Conservation (phyloP, 2,113 vertebrate species). For the Malurus melanocephalus region DNA sequence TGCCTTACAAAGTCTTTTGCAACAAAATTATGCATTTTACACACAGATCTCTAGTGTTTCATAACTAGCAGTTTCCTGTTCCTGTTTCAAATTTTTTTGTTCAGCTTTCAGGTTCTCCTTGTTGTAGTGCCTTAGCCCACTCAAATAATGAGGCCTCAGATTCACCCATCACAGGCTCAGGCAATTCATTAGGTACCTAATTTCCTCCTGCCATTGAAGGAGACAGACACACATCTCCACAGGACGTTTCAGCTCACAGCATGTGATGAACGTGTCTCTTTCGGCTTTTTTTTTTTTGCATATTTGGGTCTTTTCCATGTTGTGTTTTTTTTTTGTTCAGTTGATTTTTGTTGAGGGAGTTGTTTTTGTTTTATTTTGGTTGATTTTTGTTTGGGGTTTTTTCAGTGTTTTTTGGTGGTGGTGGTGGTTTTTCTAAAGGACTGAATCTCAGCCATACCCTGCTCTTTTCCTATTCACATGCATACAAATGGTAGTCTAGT, state of each 20-base stretch:
- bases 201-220: fast-evolving
- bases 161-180: not conserved
- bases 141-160: not conserved
- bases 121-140: not conserved
- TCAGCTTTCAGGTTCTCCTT: not conserved
- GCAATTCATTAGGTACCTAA: not conserved
- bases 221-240: not conserved
- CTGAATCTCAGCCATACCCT: not conserved
- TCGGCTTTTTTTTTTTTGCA: not conserved
- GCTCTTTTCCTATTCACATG: not conserved
- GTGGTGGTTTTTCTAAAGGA: not conserved
- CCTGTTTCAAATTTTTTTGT: not conserved
- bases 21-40: not conserved
- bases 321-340: not conserved
- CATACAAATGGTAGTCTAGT: not conserved
- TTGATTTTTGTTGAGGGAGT: not conserved
- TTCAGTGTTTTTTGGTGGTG: not conserved
- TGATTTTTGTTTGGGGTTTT: not conserved
- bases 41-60: not conserved
- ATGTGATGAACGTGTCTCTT: fast-evolving
- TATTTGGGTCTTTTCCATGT: not conserved
- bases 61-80: not conserved
- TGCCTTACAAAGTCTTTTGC: not conserved
- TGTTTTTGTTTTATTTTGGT: not conserved
- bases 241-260: not conserved